Evolutionary conservation across 2,113 vertebrate species (phyloP), one percentile per base, ranked within the genome.

Genomic region (Holacanthus passer): DNA sequence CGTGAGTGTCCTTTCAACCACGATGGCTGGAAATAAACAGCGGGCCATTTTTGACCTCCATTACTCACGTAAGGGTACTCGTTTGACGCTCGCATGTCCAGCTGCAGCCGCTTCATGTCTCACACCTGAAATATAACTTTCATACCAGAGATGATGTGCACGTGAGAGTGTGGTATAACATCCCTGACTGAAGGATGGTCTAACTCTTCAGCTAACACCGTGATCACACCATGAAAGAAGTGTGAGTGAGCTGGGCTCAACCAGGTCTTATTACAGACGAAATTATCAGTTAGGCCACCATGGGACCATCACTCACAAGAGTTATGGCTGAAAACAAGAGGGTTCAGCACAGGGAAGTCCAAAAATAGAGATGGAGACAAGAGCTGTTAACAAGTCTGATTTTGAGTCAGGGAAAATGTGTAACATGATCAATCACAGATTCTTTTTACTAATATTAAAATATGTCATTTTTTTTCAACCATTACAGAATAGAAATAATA

Each of bases 1-100:
- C n/a, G 37, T 7, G 29, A 71, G 41, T 56, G 71, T 65, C 19
- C 31, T 69, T 78, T 62, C 17, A 27, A 29, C 32, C 52, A 47
- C 13, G 7, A 29, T 37, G 50, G 10, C 12, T 35, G 19, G 19
- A 72, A 55, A 56, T 10, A 58, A 58, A 63, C 47, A 31, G 12
- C 2, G 12, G 5, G 20, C 19, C 1, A 24, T 71, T 72, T 53
- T 45, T 73, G 56, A 56, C 55, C 45, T 64, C 31, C 7, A n/a
- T 65, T 39, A 13, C 55, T 32, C 31, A 41, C 11, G 10, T 70
- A 11, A 56, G 17, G 27, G 24, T 48, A 27, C 2, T 13, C n/a
- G 14, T 43, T 60, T 48, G 8, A 37, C 11, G 3, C 53, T 6
- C 20, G 20, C 48, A 50, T 14, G 2, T 32, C 24, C 16, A 41